Evolutionary conservation across 92 coral and sea anemone species (phyloP), one percentile per base, ranked within the genome.

Genomic region (Virgularia gustaviana): DNA sequence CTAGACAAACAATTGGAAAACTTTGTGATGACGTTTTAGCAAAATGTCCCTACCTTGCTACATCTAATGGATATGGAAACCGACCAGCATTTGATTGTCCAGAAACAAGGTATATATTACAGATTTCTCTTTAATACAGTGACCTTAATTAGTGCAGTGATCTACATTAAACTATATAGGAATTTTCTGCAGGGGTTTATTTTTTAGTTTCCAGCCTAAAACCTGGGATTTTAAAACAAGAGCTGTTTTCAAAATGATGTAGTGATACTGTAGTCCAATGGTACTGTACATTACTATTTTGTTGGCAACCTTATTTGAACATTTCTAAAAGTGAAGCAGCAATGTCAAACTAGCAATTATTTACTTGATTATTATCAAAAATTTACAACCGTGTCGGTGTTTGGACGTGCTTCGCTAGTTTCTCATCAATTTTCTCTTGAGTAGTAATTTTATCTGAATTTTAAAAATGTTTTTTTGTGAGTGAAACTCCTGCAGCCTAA

Each of bases 31-130:
- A 27, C 8, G 61, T 47, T 10, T 24, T 47, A 23, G 75, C 75
- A 49, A 68, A n/a, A 68, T 68, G 75, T 32, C 75, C 75, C 0
- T 49, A 68, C 35, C 51, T 68, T 34, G 51, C 45, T 68, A 30
- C 75, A 5, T 2, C 49, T 23, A 27, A 68, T 38, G 36, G 61
- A n/a, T 68, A 68, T 49, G 75, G 75, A 51, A 61, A 68, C 33
- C 36, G 41, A 15, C 75, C 61, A 27, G 75, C 75, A 8, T 68
- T 68, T 22, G 44, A 68, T 8, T 68, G 75, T 54, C 45, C 61
- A 49, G 34, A 30, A 7, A 28, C 43, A 47, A 15, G 18, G 4
- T 15, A 47, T 4, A n/a, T n/a, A n/a, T n/a, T n/a, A n/a, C n/a
- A n/a, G n/a, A n/a, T n/a, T n/a, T n/a, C n/a, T n/a, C n/a, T n/a